Base-by-base conservation (phyloP, 2,797 vertebrate species). In the Silurus lanzhouensis region DNA sequence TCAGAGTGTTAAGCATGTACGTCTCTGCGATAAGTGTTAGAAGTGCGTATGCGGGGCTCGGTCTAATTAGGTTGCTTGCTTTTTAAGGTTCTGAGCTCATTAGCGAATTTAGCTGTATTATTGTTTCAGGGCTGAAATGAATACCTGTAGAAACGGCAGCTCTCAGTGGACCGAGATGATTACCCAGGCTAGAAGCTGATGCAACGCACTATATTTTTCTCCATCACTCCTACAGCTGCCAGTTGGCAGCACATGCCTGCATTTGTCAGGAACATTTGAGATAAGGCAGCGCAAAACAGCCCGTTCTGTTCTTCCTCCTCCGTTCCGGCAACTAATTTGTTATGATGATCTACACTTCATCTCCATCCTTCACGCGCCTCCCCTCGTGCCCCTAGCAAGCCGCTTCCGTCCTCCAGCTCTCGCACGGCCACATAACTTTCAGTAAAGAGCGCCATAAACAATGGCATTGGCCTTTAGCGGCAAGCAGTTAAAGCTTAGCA, bases 381-480 rank as follows among this genome's bases (percentile, higher is more conserved):
- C 66, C 48, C 55, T 81, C 61, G 6, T 75, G 79, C 70, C 60
- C 79, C 27, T 5, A 67, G 68, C 48, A 74, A 70, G 31, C 84
- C 70, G 44, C 63, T 82, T 86, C 77, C 82, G 17, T 86, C 84
- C 74, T 68, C 84, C 86, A 77, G 63, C 84, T 68, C 10, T 67
- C 46, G 44, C 68, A 55, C 78, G 83, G 70, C 78, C 83, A 71
- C 83, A 84, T n/a, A 57, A 80, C 83, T 83, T 83, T 84, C 80
- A 82, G 77, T 64, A 83, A 88, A 88, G 84, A 82, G 82, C 66
- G 64, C 71, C 83, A 87, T 89, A 88, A 89, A 89, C 89, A 88
- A 86, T 87, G 71, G 70, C 81, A 83, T 74, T 83, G 82, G 25
- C 31, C 64, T 77, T 83, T 88, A 86, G 83, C 61, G 77, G 44